A percentile compares a stretch with the other conserved stretches of the same genome.
Conservation (phyloP, 2,797 vertebrate species). For the Sebastes minor region DNA sequence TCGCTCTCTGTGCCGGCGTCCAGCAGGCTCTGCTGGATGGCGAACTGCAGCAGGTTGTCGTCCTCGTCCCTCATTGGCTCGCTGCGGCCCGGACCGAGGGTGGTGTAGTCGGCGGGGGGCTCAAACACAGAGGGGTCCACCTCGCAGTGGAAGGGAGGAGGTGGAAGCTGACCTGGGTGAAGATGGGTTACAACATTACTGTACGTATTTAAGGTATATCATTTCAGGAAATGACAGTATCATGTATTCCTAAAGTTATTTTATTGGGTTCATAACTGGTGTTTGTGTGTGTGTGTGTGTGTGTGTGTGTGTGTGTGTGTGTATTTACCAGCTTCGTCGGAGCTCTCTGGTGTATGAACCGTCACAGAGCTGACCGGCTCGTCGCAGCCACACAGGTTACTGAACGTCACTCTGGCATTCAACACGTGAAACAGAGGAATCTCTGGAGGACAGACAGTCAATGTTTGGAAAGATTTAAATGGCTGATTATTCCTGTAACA, state of each 20-base stretch:
- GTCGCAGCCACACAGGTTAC: slow-evolving; percentile 94
- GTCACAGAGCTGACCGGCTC: slow-evolving; percentile 90
- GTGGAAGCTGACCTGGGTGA: slow-evolving; percentile 72
- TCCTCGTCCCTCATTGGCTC: slow-evolving; percentile 94
- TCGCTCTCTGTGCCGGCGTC: slow-evolving; percentile 94
- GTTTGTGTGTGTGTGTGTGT: too few species aligned
- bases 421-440: slow-evolving; percentile 96
- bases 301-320: too few species aligned
- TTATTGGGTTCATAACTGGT: neutral
- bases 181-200: neutral
- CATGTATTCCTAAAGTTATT: neutral
- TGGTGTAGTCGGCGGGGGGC: slow-evolving; percentile 91
- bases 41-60: slow-evolving; percentile 94
- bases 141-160: slow-evolving; percentile 85
- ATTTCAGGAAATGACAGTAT: neutral
- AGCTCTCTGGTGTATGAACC: slow-evolving; percentile 74
- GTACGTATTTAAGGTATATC: too few species aligned
- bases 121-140: slow-evolving; percentile 93
- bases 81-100: slow-evolving; percentile 89
- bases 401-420: slow-evolving; percentile 96
- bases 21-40: slow-evolving; percentile 95
- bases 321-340: slow-evolving; percentile 74
- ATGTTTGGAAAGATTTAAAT: neutral
- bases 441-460: slow-evolving; percentile 75
- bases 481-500: neutral